These are phyloP conservation scores for Paedocypris micromegethes DNA, from an alignment of 2,797 vertebrate species.

Conservation along the genomic window DNA sequence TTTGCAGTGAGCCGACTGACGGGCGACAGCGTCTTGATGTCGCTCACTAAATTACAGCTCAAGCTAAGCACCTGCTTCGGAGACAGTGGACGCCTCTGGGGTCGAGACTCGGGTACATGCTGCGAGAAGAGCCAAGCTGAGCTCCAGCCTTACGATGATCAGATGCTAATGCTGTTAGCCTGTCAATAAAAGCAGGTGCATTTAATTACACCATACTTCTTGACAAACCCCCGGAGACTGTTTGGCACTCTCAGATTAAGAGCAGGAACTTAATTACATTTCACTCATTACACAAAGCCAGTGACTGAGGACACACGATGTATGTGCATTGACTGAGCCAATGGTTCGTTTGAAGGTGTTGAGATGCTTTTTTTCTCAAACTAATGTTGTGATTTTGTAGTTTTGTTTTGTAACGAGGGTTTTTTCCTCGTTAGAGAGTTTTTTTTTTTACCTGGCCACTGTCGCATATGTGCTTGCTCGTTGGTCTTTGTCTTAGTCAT, in stretches of 20 bases:
- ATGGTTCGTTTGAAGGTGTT: conserved; percentile 7
- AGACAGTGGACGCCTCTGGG: conserved; percentile 8
- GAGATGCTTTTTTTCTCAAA: background rate
- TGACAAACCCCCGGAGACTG: conserved; percentile 13
- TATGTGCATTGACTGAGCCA: conserved; percentile 4
- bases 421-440: no score
- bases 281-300: conserved; percentile 17
- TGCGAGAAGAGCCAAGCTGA: conserved; percentile 2
- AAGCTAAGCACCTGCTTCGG: conserved; percentile 50
- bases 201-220: conserved; percentile 26
- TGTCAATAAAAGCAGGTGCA: conserved; percentile 28
- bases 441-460: no score
- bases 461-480: no score
- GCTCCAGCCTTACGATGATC: conserved; percentile 11
- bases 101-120: conserved; percentile 26
- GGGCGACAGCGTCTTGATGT: conserved; percentile 27
- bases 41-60: conserved; percentile 50
- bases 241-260: conserved; percentile 33
- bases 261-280: conserved; percentile 22
- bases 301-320: conserved; percentile 10
- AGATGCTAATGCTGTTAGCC: conserved; percentile 19
- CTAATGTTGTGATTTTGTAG: no score
- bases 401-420: no score
- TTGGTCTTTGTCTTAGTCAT: no score
- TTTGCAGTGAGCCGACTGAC: conserved; percentile 64